Evolutionary conservation across 2,888 invertebrate genomes (phyloP).

Genomic region (Drosophila heteroneura): DNA sequence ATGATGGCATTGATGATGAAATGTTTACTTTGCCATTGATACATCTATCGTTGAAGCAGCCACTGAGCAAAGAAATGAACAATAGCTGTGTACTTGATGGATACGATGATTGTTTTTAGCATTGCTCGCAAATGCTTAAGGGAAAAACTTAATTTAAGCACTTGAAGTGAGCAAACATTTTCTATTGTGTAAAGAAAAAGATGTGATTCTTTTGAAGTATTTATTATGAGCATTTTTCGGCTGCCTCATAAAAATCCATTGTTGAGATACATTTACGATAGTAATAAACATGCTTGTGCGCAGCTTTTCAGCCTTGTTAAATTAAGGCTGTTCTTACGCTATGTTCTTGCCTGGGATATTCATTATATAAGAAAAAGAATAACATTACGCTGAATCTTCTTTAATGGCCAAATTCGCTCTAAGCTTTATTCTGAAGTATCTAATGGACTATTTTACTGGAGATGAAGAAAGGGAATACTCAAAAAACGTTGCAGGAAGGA

Average conservation of each 20-base stretch:
- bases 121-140: background rate
- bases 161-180: background rate
- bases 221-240: background rate
- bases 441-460: background rate
- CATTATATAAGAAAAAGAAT: background rate
- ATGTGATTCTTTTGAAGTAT: background rate
- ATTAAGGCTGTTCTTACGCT: background rate
- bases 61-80: slow-evolving; percentile 36
- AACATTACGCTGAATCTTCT: background rate
- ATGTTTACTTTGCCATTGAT: slow-evolving; percentile 65
- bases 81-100: slow-evolving; percentile 17
- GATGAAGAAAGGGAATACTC: background rate
- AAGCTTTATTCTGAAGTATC: background rate
- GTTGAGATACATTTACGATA: background rate
- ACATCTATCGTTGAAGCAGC: slow-evolving; percentile 45
- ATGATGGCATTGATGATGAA: slow-evolving; percentile 58
- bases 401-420: background rate
- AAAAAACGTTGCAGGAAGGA: background rate
- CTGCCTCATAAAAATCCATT: background rate
- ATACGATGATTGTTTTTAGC: slow-evolving; percentile 6
- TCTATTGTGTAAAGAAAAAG: background rate
- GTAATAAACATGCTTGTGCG: background rate
- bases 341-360: background rate
- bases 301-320: background rate
- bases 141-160: background rate